Evolutionary conservation across 2,797 vertebrate species (phyloP), one percentile per base, ranked within the genome.

Genomic region (Luscinia luscinia): DNA sequence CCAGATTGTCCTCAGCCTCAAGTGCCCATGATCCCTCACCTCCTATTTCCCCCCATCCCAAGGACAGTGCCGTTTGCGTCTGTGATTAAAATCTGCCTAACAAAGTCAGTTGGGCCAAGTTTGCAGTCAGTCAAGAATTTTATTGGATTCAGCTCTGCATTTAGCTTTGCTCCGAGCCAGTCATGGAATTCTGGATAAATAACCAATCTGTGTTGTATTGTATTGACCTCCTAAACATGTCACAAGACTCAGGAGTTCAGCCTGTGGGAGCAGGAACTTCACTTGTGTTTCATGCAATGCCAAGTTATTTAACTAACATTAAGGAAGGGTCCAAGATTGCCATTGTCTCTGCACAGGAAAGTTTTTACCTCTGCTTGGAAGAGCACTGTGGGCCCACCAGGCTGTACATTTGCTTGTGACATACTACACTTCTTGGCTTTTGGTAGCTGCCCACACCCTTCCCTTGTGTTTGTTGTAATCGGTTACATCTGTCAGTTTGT

Each of bases 401-500:
- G 64, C 94, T 91, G 78, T 94, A 87, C 2, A 10, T 89, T 95
- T 1, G 3, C 70, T 94, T 88, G 84, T 92, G 86, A 91, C 90
- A 94, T 93, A 67, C 63, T 92, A 94, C 86, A 91, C 85, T 82
- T 72, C 76, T 93, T 94, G 94, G 94, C 93, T 92, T 93, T 93
- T 90, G 32, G 95, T 94, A 94, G 88, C 90, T 94, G 81, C 91
- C 78, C 83, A 90, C 94, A 68, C 93, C 92, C 90, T 91, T 96
- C 87, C 92, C 90, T 75, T 75, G 89, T 90, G 90, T 90, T 95
- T 92, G 34, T 91, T 77, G 89, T 94, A 96, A 96, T 95, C 2
- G 19, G 70, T 95, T 96, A 78, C 95, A 96, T 94, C 83, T 94
- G 95, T 93, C 17, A 20, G 87, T 67, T 93, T 96, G 92, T 79